Evolutionary conservation across 2,797 vertebrate species (phyloP), one percentile per base, ranked within the genome.

Genomic region (Brotula barbata): DNA sequence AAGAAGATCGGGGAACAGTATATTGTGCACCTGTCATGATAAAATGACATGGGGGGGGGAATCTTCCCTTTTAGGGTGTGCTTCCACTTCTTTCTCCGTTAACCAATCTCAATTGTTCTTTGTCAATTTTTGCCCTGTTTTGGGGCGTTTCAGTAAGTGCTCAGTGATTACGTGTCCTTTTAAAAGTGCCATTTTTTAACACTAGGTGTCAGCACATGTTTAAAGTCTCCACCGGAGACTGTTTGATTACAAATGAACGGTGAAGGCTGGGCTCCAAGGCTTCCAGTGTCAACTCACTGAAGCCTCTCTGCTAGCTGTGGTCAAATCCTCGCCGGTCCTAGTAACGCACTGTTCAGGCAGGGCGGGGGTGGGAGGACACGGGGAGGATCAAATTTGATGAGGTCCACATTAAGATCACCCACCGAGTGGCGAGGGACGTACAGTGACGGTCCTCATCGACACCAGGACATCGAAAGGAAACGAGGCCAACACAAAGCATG

Each of bases 381-480:
- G 9, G 19, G 25, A 21, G 17, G 60, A 44, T 10, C 51, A 22
- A 57, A 44, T 58, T 49, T 69, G 50, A 75, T 67, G 59, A 59
- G 66, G 67, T 69, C 63, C 50, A 54, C 37, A 44, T 63, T 46
- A 66, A 78, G 58, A 44, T 58, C 33, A 40, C 62, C 73, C 55
- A 43, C 23, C 41, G 66, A 69, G 39, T n/a, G 53, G 57, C 49
- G 33, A 22, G 40, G 64, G 61, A 59, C 31, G 48, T 68, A 69
- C 72, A 77, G 68, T 52, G 65, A 61, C 11, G 42, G 54, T 64
- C 75, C 65, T 59, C 17, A 28, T 68, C 60, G 51, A 58, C 71
- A 64, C 56, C 62, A 61, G 58, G 73, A 89, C 85, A 88, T 87
- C 85, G 82, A 73, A 23, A 73, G 78, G 62, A 73, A 85, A 86